These are phyloP conservation scores for Trachelus stipa DNA, from an alignment of 2,888 invertebrate genomes.

Conservation along the genomic window DNA sequence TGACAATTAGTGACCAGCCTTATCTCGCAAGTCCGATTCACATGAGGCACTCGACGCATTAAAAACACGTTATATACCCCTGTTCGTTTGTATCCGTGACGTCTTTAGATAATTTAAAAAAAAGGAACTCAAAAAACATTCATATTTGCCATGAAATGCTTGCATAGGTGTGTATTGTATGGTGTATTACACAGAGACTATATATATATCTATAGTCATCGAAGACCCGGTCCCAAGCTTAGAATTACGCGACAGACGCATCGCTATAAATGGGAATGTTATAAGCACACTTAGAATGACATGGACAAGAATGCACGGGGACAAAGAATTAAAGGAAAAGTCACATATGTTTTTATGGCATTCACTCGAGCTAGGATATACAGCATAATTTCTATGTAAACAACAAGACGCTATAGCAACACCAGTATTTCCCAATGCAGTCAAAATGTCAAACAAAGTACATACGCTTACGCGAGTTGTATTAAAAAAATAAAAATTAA, in stretches of 20 bases:
- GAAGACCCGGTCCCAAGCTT: not conserved
- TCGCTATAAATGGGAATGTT: constrained; percentile 8
- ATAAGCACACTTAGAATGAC: not conserved
- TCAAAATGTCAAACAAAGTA: not conserved
- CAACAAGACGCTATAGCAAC: too few relatives aligned
- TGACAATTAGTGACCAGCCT: not conserved
- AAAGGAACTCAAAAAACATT: not conserved
- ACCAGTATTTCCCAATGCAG: not conserved
- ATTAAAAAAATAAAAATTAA: not conserved
- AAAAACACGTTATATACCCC: not conserved
- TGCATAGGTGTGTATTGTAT: not conserved
- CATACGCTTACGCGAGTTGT: not conserved
- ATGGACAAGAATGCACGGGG: not conserved
- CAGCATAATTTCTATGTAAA: not conserved
- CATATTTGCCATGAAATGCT: not conserved
- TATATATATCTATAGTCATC: not conserved
- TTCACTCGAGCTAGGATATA: not conserved
- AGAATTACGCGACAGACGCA: not conserved
- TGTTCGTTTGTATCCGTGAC: too few relatives aligned
- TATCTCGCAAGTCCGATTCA: not conserved
- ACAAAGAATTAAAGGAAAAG: not conserved
- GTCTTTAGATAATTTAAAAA: not conserved
- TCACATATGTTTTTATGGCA: not conserved
- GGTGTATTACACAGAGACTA: not conserved
- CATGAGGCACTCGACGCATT: not conserved